phyloP scores from a whole-genome alignment of 1,140 invertebrate genomes.

The Andrena cerasifolii region DNA sequence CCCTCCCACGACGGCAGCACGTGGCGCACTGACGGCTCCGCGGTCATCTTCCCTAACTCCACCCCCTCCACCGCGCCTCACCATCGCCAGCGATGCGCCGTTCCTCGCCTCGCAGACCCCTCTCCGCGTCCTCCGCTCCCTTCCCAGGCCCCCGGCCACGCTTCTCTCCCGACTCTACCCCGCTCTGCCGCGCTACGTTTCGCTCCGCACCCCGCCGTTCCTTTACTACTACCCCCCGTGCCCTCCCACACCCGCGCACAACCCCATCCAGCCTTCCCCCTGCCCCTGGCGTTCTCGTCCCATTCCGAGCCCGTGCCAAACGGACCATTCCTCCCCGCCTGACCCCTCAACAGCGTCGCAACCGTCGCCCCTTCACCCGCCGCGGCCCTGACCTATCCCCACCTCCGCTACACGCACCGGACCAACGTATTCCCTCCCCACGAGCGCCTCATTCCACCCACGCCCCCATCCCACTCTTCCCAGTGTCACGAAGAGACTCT shows the following conservation, averaged over 20 bases:
- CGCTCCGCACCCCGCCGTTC: constrained; percentile 21
- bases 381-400: constrained; percentile 73
- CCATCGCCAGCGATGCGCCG: constrained; percentile 33
- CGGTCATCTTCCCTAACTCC: constrained; percentile 67
- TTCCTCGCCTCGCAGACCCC: constrained; percentile 62
- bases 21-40: constrained; percentile 81
- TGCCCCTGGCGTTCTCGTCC: constrained; percentile 29
- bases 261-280: constrained; percentile 25
- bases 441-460: constrained; percentile 75
- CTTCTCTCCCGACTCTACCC: background rate
- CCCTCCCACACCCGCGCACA: constrained; percentile 22
- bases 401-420: constrained; percentile 61
- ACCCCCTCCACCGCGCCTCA: constrained; percentile 57
- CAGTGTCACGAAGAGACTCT: constrained; percentile 56
- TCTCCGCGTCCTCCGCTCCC: constrained; percentile 61
- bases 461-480: constrained; percentile 76
- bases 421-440: constrained; percentile 67
- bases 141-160: constrained; percentile 62
- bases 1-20: constrained; percentile 80
- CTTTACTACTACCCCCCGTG: background rate
- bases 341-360: constrained; percentile 51
- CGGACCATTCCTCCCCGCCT: constrained; percentile 28
- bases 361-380: constrained; percentile 41
- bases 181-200: constrained; percentile 49
- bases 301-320: constrained; percentile 42